Conservation (phyloP, 2,797 vertebrate genomes). For the Phrynocephalus guinanensis region DNA sequence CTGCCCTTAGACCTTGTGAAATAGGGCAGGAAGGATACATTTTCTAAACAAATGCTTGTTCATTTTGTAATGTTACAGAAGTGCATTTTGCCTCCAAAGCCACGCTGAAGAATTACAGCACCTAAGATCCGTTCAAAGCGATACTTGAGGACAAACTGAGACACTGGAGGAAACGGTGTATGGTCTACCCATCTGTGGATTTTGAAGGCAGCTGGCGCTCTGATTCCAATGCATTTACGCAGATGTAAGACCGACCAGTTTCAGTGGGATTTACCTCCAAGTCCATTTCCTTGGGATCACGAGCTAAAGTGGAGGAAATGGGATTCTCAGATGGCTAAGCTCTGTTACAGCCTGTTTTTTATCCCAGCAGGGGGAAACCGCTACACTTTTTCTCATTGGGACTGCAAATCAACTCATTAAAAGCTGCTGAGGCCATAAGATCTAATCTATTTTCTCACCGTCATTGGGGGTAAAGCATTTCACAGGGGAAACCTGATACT, state of each 20-base stretch:
- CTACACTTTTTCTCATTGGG: slow-evolving; percentile 45
- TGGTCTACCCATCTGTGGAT: too few relatives aligned
- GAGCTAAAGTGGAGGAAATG: slow-evolving; percentile 43
- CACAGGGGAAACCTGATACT: background rate
- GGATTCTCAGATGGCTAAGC: slow-evolving; percentile 61
- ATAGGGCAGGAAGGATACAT: too few relatives aligned
- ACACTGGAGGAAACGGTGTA: background rate
- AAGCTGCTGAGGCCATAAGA: background rate
- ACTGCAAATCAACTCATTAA: background rate
- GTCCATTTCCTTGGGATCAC: background rate
- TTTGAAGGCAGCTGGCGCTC: background rate
- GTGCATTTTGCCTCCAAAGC: background rate
- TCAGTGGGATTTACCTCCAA: background rate
- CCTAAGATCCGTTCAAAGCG: background rate
- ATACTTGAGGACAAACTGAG: background rate
- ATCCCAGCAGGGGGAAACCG: slow-evolving; percentile 58
- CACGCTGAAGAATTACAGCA: background rate
- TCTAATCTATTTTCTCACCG: slow-evolving; percentile 29
- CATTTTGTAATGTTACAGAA: too few relatives aligned
- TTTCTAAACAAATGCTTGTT: too few relatives aligned
- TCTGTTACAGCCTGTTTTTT: slow-evolving; percentile 49
- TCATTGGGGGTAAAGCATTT: background rate
- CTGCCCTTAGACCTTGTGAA: too few relatives aligned
- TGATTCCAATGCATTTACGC: background rate
- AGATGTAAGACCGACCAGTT: background rate